Evolutionary conservation across 2,113 vertebrate species (phyloP).

Genomic region (Cygnus atratus): DNA sequence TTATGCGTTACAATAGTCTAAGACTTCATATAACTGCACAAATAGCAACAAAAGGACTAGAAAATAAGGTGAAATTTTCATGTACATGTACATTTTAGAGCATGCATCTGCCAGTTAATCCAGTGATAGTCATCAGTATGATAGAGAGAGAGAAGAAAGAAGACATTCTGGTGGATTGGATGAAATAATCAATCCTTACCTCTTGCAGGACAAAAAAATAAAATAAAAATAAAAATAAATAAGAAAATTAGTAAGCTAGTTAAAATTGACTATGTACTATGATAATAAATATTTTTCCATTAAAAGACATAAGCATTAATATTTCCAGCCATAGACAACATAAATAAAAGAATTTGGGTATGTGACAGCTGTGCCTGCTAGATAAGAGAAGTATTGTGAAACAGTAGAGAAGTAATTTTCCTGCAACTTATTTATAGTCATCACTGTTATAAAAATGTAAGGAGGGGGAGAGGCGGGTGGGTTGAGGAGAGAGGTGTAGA

Average conservation of each 20-base stretch:
- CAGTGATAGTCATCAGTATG: background rate
- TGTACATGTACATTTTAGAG: background rate
- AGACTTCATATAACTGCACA: background rate
- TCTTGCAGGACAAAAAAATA: background rate
- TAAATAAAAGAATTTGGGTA: conserved; percentile 61
- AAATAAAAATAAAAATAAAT: too few relatives aligned
- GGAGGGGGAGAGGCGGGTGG: background rate
- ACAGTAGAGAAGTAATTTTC: conserved; percentile 70
- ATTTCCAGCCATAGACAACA: conserved; percentile 48
- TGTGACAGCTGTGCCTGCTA: conserved; percentile 71
- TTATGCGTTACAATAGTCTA: background rate
- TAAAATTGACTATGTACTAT: conserved; percentile 46
- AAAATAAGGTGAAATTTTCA: background rate
- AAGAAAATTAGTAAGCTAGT: background rate
- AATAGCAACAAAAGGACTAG: background rate
- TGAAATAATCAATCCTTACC: conserved; percentile 20
- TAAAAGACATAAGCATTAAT: conserved; percentile 41
- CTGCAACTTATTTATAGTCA: conserved; percentile 70
- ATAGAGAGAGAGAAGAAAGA: background rate
- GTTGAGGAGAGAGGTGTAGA: background rate
- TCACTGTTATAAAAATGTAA: conserved; percentile 16
- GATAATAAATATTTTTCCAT: conserved; percentile 26
- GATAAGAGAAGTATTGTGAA: conserved; percentile 74
- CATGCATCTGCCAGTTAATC: background rate
- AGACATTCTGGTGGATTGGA: background rate